Percentiles rank a stretch among this genome's conserved stretches.
phyloP scores from a whole-genome alignment of 2,888 invertebrate species.

The Dinocampus coccinellae region DNA sequence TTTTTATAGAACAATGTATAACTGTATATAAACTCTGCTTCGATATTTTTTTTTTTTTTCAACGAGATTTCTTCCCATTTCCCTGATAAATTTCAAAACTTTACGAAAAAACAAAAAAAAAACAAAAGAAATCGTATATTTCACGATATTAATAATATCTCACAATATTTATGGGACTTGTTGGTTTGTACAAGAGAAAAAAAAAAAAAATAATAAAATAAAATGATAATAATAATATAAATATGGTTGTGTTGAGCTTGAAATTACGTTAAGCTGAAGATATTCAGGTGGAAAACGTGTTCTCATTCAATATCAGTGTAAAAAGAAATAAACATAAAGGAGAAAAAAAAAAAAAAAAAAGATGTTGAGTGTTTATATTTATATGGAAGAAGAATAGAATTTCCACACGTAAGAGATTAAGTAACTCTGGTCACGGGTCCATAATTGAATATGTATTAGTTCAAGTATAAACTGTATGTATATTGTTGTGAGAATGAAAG shows the following conservation, averaged over 20 bases:
- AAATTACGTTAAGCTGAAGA: neutral
- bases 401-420: conserved; percentile 37
- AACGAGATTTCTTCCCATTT: conserved; percentile 6
- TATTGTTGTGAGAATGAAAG: conserved; percentile 12
- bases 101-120: too few relatives aligned
- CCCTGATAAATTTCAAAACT: conserved; percentile 16
- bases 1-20: neutral
- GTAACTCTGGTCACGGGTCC: conserved; percentile 41
- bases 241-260: neutral
- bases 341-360: neutral
- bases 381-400: conserved; percentile 16
- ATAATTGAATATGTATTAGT: conserved; percentile 49
- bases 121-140: conserved; percentile 26
- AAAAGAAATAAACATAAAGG: too few relatives aligned
- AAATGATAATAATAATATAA: too few relatives aligned
- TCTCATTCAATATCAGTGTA: neutral
- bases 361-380: neutral
- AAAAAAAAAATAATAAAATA: too few relatives aligned
- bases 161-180: conserved; percentile 25
- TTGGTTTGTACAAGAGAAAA: neutral
- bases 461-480: conserved; percentile 38
- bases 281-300: conserved; percentile 9
- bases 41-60: conserved; percentile 17
- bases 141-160: conserved; percentile 31
- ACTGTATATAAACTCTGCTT: conserved; percentile 7